Conservation (phyloP, 2,888 invertebrate genomes). For the Brenthis ino region DNA sequence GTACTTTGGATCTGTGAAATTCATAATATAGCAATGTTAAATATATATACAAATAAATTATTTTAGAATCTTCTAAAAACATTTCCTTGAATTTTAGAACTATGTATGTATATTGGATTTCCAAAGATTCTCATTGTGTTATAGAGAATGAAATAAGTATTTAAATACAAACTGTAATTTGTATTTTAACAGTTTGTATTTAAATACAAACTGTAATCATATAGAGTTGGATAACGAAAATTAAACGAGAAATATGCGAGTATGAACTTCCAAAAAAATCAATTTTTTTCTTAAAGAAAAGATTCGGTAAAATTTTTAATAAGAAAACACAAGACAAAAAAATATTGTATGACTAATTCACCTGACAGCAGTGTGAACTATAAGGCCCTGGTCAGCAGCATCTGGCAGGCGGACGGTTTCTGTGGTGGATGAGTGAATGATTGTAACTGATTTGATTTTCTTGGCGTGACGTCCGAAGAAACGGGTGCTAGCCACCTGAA, state of each 20-base stretch:
- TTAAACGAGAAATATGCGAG: too few relatives aligned
- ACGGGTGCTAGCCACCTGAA: constrained; percentile 89
- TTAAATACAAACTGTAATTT: too few relatives aligned
- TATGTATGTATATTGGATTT: too few relatives aligned
- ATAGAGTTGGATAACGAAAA: too few relatives aligned
- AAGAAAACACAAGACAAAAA: too few relatives aligned
- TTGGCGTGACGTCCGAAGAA: constrained; percentile 90
- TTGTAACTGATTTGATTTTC: constrained; percentile 93
- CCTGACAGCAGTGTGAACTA: constrained; percentile 92
- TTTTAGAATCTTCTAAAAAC: not conserved
- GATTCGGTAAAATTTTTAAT: too few relatives aligned
- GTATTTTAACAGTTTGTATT: too few relatives aligned
- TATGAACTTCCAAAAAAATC: too few relatives aligned
- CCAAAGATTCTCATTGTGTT: too few relatives aligned
- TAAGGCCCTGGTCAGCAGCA: constrained; percentile 87
- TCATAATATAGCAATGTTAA: not conserved
- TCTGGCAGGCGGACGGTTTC: constrained; percentile 93
- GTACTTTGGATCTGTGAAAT: constrained; percentile 88
- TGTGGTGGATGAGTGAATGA: constrained; percentile 94
- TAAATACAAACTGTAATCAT: too few relatives aligned
- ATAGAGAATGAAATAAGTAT: too few relatives aligned
- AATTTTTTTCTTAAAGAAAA: too few relatives aligned
- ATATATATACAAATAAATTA: not conserved
- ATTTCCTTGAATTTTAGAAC: not conserved
- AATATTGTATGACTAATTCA: constrained; percentile 40